A percentile compares a stretch with the other conserved stretches of the same genome.
Evolutionary conservation across 2,888 invertebrate species (phyloP).

Genomic region (Sympetrum striolatum): DNA sequence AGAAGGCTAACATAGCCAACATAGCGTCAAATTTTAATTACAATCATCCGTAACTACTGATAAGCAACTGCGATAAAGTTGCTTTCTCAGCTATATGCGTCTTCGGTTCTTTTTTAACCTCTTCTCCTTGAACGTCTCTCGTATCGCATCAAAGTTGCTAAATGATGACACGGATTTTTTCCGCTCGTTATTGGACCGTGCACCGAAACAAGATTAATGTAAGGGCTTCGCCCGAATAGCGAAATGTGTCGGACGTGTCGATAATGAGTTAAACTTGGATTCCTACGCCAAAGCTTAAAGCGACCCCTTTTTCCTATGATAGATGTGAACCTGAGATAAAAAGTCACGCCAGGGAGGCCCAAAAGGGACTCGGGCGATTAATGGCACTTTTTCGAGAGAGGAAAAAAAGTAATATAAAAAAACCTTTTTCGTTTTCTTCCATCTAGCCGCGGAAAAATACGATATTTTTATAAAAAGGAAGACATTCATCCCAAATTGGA

Average conservation of each 20-base stretch:
- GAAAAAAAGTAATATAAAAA: background rate
- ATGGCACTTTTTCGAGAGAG: background rate
- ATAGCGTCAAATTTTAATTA: too few species aligned
- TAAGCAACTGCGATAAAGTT: too few species aligned
- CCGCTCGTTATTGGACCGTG: background rate
- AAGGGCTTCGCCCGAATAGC: background rate
- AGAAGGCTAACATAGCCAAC: too few species aligned
- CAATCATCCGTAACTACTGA: too few species aligned
- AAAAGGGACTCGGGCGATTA: background rate
- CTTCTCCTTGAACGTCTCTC: too few species aligned
- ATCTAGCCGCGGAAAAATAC: background rate
- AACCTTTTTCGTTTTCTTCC: background rate
- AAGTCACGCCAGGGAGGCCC: background rate
- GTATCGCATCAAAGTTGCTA: too few species aligned
- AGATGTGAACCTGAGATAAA: constrained; percentile 7
- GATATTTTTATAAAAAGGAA: background rate
- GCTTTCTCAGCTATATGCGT: too few species aligned
- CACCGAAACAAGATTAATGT: background rate
- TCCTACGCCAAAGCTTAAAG: background rate
- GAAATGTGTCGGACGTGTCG: constrained; percentile 14
- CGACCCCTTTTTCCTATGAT: constrained; percentile 7
- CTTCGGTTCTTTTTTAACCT: too few species aligned
- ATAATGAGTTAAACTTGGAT: constrained; percentile 5
- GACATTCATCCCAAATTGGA: background rate
- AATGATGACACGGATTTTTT: background rate